phyloP scores from a whole-genome alignment of 2,113 vertebrate species.

The Circaetus cinerascens region DNA sequence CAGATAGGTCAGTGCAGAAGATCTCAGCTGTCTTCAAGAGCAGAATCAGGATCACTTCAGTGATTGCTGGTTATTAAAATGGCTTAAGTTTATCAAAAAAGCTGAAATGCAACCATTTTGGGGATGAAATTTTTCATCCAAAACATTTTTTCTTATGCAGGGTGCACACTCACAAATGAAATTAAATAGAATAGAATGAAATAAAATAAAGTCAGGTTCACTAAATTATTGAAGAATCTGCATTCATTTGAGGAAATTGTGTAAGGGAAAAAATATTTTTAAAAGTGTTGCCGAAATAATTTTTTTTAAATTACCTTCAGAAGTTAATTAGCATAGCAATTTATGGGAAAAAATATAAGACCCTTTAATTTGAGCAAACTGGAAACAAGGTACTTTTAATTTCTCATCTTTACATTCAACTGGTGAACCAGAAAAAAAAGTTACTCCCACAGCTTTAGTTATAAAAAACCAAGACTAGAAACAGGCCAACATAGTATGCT shows the following conservation, averaged over 20 bases:
- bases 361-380: not conserved
- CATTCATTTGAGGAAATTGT: not conserved
- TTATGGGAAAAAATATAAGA: not conserved
- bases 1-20: too few species aligned
- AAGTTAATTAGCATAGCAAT: not conserved
- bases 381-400: not conserved
- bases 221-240: not conserved
- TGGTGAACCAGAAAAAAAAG: not conserved
- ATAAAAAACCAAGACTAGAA: not conserved
- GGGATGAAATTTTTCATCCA: not conserved
- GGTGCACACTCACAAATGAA: not conserved
- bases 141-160: not conserved
- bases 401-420: not conserved
- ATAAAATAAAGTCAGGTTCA: not conserved
- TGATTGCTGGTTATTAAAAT: not conserved
- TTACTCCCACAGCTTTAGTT: not conserved
- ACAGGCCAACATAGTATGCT: not conserved
- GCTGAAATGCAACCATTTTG: not conserved
- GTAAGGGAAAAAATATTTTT: not conserved
- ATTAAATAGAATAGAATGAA: not conserved
- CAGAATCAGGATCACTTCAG: not conserved
- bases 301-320: not conserved
- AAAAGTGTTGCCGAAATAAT: not conserved
- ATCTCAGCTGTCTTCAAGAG: too few species aligned
- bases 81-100: not conserved